Percentiles rank a stretch among this genome's conserved stretches.
Conservation (phyloP, 2,888 invertebrate species). For the Lochmaea crataegi region DNA sequence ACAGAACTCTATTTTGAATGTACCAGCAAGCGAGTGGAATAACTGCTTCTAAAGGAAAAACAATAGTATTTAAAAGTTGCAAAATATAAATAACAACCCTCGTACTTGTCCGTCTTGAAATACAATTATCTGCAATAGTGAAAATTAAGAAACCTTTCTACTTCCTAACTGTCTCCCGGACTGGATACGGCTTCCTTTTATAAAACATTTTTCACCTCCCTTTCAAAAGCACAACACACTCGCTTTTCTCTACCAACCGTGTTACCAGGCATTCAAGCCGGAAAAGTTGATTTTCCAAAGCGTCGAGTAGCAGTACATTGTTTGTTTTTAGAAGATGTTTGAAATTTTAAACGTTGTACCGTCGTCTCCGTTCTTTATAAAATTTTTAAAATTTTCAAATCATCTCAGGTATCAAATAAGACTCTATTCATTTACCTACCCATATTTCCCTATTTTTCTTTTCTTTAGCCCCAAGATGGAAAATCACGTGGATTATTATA, state of each 20-base stretch:
- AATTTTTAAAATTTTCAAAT: not conserved
- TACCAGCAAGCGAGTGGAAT: no score
- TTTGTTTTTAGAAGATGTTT: not conserved
- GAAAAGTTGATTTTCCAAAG: constrained; percentile 1
- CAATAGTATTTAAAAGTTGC: no score
- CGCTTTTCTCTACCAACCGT: not conserved
- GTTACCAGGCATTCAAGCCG: not conserved
- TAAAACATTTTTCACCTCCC: not conserved
- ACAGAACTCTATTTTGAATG: no score
- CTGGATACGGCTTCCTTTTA: not conserved
- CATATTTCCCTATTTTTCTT: not conserved
- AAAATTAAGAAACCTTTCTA: not conserved
- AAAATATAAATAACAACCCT: no score
- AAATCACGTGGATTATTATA: no score
- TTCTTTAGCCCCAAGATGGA: not conserved
- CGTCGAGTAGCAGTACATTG: not conserved
- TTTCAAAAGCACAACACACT: constrained; percentile 4
- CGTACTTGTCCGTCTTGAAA: no score
- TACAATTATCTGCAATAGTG: no score
- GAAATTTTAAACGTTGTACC: not conserved
- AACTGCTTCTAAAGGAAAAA: no score
- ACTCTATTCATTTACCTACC: not conserved
- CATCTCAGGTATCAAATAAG: not conserved
- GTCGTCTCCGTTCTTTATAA: not conserved
- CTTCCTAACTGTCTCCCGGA: not conserved